Evolutionary conservation across 2,797 vertebrate genomes (phyloP), one percentile per base, ranked within the genome.

Genomic region (Coendou prehensilis): DNA sequence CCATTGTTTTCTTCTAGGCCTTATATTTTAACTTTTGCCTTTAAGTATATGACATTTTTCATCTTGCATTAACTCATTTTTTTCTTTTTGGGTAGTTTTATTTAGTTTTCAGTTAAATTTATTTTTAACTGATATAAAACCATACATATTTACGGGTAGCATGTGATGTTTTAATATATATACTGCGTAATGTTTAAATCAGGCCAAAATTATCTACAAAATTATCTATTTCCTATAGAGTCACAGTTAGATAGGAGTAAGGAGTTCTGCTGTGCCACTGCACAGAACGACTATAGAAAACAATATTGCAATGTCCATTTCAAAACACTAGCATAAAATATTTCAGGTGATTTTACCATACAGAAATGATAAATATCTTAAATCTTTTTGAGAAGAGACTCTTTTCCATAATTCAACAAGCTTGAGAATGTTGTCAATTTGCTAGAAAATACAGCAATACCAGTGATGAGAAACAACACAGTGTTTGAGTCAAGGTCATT

Each of bases 11-110:
- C 63, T 80, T 81, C 30, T 82, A 37, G 76, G 2, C 4, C 37
- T 87, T 85, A n/a, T 63, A 63, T 71, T 91, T 97, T 63, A 71
- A 67, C 15, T 76, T 88, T 92, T 71, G 50, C 4, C 26, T 76
- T 50, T 76, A 92, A 89, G 33, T 23, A 47, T 75, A 33, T 23
- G 5, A 82, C 54, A 26, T 10, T 52, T 63, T 89, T 92, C 5
- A 87, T 30, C 3, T 59, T 79, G 59, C 9, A 73, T 79, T 56
- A 90, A 50, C 1, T 61, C 18, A 33, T 59, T 91, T 59, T 69
- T 59, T 50, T 10, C 17, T 73, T 81, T 64, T 45, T 59, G 57
- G 18, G 64, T 75, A 75, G 28, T 23, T 87, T 71, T 26, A 47
- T 80, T 75, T 81, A 47, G 26, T 18, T 59, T 83, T 61, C 13